These are phyloP conservation scores for Tricholaema leucomelas DNA, from an alignment of 2,113 vertebrate genomes.

Conservation along the genomic window DNA sequence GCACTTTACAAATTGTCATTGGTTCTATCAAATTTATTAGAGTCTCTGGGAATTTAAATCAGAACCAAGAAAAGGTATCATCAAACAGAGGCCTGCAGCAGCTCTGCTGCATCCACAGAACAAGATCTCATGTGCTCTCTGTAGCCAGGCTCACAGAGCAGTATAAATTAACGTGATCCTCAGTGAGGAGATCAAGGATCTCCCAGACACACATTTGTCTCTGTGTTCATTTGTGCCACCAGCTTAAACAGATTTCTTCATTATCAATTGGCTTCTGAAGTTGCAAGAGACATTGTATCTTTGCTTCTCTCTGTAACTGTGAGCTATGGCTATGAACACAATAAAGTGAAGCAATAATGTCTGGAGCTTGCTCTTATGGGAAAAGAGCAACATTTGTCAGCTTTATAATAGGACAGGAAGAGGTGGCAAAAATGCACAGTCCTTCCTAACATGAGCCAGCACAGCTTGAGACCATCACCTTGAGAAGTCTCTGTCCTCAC, in stretches of 20 bases:
- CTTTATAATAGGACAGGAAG: background rate
- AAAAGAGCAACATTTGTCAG: background rate
- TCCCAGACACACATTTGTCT: background rate
- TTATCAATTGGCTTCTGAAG: background rate
- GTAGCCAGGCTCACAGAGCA: background rate
- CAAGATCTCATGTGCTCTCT: fast-evolving
- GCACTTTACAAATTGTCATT: too few species aligned
- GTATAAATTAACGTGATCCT: background rate
- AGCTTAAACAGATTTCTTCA: background rate
- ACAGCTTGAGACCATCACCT: background rate
- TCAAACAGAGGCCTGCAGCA: background rate
- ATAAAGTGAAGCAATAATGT: background rate
- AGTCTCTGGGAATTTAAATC: too few species aligned
- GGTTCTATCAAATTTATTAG: too few species aligned
- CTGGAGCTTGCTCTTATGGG: background rate
- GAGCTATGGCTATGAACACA: background rate
- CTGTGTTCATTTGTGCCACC: fast-evolving
- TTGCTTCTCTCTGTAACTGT: background rate
- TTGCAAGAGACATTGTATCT: background rate
- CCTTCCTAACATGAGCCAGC: background rate
- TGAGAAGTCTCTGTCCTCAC: background rate
- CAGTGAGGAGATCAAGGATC: background rate
- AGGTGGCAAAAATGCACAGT: background rate
- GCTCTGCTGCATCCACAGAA: background rate
- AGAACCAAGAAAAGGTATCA: too few species aligned